Evolutionary conservation across 2,113 vertebrate genomes (phyloP).

Genomic region (Columbina picui): DNA sequence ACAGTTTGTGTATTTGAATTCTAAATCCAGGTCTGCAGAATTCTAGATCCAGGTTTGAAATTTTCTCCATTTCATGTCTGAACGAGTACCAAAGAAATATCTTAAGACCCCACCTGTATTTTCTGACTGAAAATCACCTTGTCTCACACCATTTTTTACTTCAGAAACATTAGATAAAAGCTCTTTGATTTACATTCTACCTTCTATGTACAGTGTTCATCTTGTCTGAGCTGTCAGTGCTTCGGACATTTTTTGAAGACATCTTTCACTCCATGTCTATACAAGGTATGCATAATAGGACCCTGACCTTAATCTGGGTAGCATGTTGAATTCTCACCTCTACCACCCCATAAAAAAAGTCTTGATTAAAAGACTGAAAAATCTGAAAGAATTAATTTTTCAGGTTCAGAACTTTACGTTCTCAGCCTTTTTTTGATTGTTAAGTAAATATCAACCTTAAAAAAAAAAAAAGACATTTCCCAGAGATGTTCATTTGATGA

Average conservation of each 20-base stretch:
- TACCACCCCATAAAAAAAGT: fast-evolving
- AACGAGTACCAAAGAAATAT: background rate
- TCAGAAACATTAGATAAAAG: background rate
- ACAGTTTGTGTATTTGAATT: background rate
- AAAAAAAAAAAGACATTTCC: background rate
- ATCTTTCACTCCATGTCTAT: background rate
- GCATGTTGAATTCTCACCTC: background rate
- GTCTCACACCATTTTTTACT: background rate
- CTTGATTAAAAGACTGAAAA: background rate
- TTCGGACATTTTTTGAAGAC: background rate
- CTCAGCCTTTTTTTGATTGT: background rate
- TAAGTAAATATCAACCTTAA: conserved; percentile 39
- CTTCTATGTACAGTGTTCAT: fast-evolving
- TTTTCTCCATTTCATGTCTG: background rate
- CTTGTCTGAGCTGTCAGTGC: background rate
- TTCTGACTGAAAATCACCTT: background rate
- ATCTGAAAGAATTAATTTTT: background rate
- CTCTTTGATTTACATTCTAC: background rate
- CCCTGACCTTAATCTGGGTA: background rate
- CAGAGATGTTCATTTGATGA: conserved; percentile 9
- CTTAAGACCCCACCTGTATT: background rate
- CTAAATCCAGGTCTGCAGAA: background rate
- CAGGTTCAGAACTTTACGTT: background rate
- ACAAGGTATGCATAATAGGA: background rate
- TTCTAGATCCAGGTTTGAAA: background rate